phyloP scores from a whole-genome alignment of 2,888 invertebrate species.

The Pristionchus mayeri region DNA sequence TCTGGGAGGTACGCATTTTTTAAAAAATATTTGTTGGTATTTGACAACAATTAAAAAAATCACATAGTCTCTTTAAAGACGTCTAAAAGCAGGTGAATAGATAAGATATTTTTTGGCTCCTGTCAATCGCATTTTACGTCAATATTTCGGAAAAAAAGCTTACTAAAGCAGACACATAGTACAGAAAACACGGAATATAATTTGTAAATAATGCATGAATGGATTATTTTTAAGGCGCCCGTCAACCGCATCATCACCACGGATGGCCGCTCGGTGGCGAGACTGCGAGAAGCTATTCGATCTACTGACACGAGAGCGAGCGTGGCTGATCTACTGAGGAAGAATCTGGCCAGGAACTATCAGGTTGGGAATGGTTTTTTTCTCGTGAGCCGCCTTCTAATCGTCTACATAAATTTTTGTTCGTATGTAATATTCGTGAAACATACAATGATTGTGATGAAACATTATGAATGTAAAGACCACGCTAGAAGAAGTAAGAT shows the following conservation, averaged over 20 bases:
- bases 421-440: not conserved
- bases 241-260: slow-evolving; percentile 51
- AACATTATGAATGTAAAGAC: not conserved
- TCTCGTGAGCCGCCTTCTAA: not conserved
- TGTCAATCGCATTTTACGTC: too few relatives aligned
- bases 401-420: not conserved
- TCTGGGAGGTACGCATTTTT: slow-evolving; percentile 54
- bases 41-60: slow-evolving; percentile 48
- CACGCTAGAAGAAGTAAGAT: not conserved
- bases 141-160: too few relatives aligned
- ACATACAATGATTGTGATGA: too few relatives aligned
- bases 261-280: slow-evolving; percentile 61
- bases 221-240: not conserved
- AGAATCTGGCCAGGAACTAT: slow-evolving; percentile 70
- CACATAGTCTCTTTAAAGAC: not conserved
- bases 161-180: too few relatives aligned
- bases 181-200: too few relatives aligned
- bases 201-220: too few relatives aligned
- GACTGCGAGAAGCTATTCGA: slow-evolving; percentile 65
- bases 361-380: slow-evolving; percentile 48
- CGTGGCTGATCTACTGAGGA: slow-evolving; percentile 63
- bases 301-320: slow-evolving; percentile 62
- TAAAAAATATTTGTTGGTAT: too few relatives aligned
- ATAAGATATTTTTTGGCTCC: too few relatives aligned
- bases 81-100: too few relatives aligned